Conservation (phyloP, 2,113 vertebrate genomes). For the Gallinago media region DNA sequence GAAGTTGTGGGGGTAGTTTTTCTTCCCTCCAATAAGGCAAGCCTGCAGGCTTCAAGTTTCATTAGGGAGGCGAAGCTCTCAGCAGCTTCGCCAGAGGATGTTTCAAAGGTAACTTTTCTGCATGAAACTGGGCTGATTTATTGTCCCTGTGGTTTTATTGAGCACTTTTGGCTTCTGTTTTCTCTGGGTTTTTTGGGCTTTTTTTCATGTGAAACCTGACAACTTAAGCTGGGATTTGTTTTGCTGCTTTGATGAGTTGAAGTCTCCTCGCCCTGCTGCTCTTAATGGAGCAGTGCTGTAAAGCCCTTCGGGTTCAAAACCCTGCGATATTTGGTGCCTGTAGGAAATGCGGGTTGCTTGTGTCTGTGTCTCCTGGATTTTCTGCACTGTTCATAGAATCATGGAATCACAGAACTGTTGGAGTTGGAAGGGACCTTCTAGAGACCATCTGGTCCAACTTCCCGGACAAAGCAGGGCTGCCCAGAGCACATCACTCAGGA, state of each 20-base stretch:
- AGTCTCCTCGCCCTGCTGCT: not conserved
- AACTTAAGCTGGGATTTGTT: constrained; percentile 48
- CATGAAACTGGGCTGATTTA: constrained; percentile 41
- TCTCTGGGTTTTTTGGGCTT: not conserved
- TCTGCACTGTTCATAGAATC: not conserved
- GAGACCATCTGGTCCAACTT: too few relatives aligned
- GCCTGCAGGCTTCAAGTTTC: not conserved
- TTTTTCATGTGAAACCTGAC: not conserved
- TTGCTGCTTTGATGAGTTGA: constrained; percentile 48
- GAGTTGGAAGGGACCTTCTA: too few relatives aligned
- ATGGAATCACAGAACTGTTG: too few relatives aligned
- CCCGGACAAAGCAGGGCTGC: too few relatives aligned
- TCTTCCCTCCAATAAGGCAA: not conserved
- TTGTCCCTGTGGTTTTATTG: constrained; percentile 51
- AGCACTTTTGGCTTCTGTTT: constrained; percentile 54
- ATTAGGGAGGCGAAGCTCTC: constrained; percentile 12
- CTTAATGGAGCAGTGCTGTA: constrained; percentile 4
- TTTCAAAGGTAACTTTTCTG: constrained; percentile 52
- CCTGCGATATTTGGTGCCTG: not conserved
- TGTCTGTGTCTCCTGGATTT: not conserved
- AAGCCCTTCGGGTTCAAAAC: not conserved
- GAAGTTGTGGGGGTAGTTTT: rapidly evolving
- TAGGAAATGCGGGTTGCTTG: rapidly evolving
- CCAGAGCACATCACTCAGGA: too few relatives aligned
- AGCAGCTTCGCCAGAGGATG: constrained; percentile 27